Percentiles rank a stretch among this genome's conserved stretches.
Conservation (phyloP, 1,140 invertebrate genomes). For the Heliconius himera region DNA sequence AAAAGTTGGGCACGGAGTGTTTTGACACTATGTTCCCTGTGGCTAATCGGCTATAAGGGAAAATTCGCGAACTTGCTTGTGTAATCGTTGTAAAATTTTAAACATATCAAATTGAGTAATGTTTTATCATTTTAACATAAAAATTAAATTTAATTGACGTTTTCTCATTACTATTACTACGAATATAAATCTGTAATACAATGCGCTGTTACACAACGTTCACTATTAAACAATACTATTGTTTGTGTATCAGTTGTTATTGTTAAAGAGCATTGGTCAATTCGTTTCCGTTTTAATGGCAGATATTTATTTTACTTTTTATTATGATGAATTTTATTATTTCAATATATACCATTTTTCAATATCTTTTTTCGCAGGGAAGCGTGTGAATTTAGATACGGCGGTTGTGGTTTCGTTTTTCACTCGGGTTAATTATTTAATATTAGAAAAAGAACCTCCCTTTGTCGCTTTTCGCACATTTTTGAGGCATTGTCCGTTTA, state of each 20-base stretch:
- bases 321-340: neutral
- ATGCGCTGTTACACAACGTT: neutral
- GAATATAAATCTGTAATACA: neutral
- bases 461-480: too few species aligned
- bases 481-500: neutral
- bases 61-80: too few species aligned
- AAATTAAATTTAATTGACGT: neutral
- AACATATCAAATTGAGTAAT: neutral
- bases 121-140: neutral
- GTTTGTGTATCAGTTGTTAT: constrained; percentile 3
- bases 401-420: neutral
- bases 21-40: too few species aligned
- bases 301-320: neutral
- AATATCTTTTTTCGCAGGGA: too few species aligned
- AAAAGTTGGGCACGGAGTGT: too few species aligned
- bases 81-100: too few species aligned
- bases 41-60: too few species aligned
- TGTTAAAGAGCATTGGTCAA: neutral
- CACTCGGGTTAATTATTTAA: neutral
- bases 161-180: neutral
- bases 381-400: neutral
- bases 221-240: neutral
- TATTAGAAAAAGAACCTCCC: too few species aligned
- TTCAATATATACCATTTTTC: neutral
- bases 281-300: neutral